Conservation (phyloP, 2,888 invertebrate genomes). For the Andrena marginata region DNA sequence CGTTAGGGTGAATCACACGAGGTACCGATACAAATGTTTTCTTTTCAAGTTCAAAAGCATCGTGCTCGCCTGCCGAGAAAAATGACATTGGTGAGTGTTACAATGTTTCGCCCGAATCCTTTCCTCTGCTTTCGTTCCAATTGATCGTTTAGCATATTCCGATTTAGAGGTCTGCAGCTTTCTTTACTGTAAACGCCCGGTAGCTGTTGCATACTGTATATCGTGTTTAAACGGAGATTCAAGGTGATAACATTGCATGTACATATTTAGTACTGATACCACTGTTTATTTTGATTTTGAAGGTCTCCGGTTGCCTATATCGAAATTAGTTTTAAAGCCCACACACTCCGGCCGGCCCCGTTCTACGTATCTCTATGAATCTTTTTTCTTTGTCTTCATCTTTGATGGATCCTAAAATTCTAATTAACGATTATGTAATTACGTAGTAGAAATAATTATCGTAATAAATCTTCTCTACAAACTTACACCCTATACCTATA, state of each 20-base stretch:
- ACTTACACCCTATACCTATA: background rate
- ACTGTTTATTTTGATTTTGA: slow-evolving; percentile 50
- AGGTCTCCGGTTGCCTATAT: background rate
- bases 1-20: slow-evolving; percentile 72
- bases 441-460: background rate
- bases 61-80: slow-evolving; percentile 63
- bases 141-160: background rate
- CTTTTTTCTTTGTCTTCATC: background rate
- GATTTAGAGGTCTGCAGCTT: background rate
- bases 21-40: slow-evolving; percentile 74
- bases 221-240: background rate
- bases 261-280: background rate
- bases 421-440: slow-evolving; percentile 16
- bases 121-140: background rate
- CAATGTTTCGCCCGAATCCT: slow-evolving; percentile 6
- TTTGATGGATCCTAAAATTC: slow-evolving; percentile 14
- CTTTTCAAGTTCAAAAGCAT: slow-evolving; percentile 71
- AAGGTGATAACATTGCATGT: slow-evolving; percentile 12
- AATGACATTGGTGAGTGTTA: slow-evolving; percentile 78
- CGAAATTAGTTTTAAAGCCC: background rate
- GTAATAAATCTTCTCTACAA: background rate
- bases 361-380: background rate
- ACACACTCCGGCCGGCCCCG: too few species aligned
- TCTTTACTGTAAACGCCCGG: background rate
- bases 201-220: background rate